Evolutionary conservation across 2,113 vertebrate genomes (phyloP).

Genomic region (Pterocles orientalis): DNA sequence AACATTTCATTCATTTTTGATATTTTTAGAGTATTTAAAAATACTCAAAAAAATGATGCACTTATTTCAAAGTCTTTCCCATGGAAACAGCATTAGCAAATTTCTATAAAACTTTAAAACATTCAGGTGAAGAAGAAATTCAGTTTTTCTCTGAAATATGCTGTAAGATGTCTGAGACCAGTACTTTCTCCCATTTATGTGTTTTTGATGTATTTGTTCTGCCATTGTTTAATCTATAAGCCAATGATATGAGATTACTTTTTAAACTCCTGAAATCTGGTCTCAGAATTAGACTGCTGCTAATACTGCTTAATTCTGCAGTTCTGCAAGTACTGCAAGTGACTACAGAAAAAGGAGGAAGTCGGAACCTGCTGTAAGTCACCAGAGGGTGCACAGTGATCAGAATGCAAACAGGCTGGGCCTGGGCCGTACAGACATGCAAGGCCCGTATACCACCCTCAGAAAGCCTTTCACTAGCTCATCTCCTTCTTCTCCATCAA

Average conservation of each 20-base stretch:
- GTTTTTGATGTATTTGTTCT: background rate
- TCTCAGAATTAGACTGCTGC: background rate
- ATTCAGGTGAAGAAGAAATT: background rate
- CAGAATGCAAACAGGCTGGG: slow-evolving; percentile 73
- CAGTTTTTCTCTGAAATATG: background rate
- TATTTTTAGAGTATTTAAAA: background rate
- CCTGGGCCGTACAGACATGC: slow-evolving; percentile 73
- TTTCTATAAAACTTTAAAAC: background rate
- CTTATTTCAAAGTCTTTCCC: background rate
- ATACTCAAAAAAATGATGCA: background rate
- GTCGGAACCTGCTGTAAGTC: slow-evolving; percentile 90
- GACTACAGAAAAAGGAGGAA: slow-evolving; percentile 96
- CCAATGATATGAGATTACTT: background rate
- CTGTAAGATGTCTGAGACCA: background rate
- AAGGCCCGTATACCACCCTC: slow-evolving; percentile 77
- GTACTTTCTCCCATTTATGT: fast-evolving
- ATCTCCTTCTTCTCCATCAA: slow-evolving; percentile 93
- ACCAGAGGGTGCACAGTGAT: slow-evolving; percentile 74
- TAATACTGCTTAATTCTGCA: slow-evolving; percentile 32
- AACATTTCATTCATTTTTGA: no score
- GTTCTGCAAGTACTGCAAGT: slow-evolving; percentile 80
- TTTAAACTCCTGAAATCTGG: background rate
- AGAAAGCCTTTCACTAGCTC: slow-evolving; percentile 87
- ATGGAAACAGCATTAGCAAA: background rate
- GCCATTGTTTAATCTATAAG: background rate